Conservation (phyloP, 2,113 vertebrate genomes). For the Tychaedon coryphoeus region DNA sequence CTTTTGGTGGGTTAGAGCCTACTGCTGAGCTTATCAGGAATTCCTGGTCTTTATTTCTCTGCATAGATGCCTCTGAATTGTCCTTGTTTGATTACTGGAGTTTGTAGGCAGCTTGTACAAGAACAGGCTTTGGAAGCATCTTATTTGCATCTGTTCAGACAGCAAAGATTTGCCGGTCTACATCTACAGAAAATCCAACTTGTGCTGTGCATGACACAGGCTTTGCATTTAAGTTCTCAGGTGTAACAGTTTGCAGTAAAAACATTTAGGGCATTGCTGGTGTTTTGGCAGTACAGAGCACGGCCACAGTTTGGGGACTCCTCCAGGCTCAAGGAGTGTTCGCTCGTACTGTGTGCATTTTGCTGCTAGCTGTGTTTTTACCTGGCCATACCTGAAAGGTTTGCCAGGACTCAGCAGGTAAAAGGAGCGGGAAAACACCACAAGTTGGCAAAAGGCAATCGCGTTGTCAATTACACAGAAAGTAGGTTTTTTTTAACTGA, state of each 20-base stretch:
- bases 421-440: background rate
- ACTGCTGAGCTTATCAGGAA: background rate
- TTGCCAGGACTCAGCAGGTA: background rate
- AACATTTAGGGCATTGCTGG: background rate
- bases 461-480: background rate
- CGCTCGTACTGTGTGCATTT: accelerated
- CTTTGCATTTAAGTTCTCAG: background rate
- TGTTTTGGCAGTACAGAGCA: background rate
- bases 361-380: background rate
- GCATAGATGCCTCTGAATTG: background rate
- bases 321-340: accelerated
- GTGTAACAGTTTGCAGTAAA: background rate
- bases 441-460: background rate
- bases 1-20: background rate
- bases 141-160: background rate
- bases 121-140: background rate
- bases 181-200: background rate
- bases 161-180: background rate
- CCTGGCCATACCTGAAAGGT: background rate
- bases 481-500: background rate
- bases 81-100: background rate
- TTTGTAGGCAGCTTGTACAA: background rate
- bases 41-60: background rate
- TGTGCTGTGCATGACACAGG: background rate
- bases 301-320: background rate